Percentiles rank a stretch among this genome's conserved stretches.
phyloP scores from a whole-genome alignment of 2,797 vertebrate species.

The Adrianichthys oophorus region DNA sequence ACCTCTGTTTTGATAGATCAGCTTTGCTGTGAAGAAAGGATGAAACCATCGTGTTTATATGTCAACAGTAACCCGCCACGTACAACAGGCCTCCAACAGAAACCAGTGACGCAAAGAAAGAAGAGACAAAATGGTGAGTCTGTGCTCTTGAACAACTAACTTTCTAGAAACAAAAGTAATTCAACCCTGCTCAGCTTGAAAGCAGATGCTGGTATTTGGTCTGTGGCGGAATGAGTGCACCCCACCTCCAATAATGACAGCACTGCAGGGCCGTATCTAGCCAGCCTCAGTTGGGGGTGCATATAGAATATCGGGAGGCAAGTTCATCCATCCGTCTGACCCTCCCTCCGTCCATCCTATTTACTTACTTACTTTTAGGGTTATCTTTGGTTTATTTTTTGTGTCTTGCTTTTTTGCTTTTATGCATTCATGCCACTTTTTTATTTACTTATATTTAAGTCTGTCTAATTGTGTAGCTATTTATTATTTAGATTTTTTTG shows the following conservation, averaged over 20 bases:
- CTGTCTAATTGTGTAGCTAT: too few species aligned
- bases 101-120: conserved; percentile 9
- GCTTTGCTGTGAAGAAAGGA: conserved; percentile 45
- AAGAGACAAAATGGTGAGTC: conserved; percentile 6
- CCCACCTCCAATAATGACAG: conserved; percentile 65
- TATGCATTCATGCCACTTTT: too few species aligned
- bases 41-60: conserved; percentile 49
- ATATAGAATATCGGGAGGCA: too few species aligned
- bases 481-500: too few species aligned
- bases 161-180: background rate
- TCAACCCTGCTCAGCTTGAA: conserved; percentile 40
- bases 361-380: too few species aligned
- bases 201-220: conserved; percentile 29
- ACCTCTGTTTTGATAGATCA: conserved; percentile 44
- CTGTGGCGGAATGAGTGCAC: conserved; percentile 69
- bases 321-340: too few species aligned
- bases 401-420: too few species aligned
- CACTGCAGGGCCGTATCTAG: conserved; percentile 53
- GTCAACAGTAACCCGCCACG: conserved; percentile 48
- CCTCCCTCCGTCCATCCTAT: too few species aligned
- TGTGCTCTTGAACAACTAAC: background rate
- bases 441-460: too few species aligned
- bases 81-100: conserved; percentile 39
- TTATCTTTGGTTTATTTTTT: too few species aligned
- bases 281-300: conserved; percentile 10